Evolutionary conservation across 2,113 vertebrate species (phyloP), one percentile per base, ranked within the genome.

Genomic region (Hylia prasina): DNA sequence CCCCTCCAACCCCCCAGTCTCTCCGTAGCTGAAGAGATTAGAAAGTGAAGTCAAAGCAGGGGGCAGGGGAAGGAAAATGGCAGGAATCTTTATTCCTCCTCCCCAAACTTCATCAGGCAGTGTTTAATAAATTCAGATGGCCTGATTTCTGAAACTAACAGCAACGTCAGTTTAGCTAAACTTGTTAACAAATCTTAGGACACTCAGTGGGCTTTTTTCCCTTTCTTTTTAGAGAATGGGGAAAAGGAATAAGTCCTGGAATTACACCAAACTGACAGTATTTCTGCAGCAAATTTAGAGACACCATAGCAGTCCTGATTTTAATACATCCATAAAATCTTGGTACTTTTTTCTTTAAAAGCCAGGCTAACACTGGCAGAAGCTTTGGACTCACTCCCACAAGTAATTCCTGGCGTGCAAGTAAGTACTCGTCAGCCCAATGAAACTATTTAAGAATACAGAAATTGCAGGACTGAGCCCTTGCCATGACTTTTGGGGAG

Each of bases 21-120:
- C 78, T 82, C 97, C 94, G 96, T 89, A 96, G 94, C 94, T 96
- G 93, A 95, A 96, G 95, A 97, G 97, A 94, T 97, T 97, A 98
- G 89, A 97, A 98, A 97, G 97, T 84, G 81, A 96, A 97, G 91
- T 88, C 82, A 93, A 97, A 94, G 96, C 93, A 97, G 96, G 90
- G 53, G 82, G 82, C 64, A 97, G 56, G 73, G 79, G 79, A 90
- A 78, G 24, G 93, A 78, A 97, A 98, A 98, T 95, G 95, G 94
- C 92, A 94, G 30, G 94, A 94, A 96, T 93, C 76, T 97, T 96
- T 97, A 95, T 97, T 95, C 97, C 95, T 92, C 82, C 87, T 90
- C 94, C 96, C 88, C 93, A 73, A 30, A 95, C 88, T 92, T 76
- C 82, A 84, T 51, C 22, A 80, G 90, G 82, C 94, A 80, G 91